phyloP scores from a whole-genome alignment of 2,888 invertebrate genomes.

The Antitype chi region DNA sequence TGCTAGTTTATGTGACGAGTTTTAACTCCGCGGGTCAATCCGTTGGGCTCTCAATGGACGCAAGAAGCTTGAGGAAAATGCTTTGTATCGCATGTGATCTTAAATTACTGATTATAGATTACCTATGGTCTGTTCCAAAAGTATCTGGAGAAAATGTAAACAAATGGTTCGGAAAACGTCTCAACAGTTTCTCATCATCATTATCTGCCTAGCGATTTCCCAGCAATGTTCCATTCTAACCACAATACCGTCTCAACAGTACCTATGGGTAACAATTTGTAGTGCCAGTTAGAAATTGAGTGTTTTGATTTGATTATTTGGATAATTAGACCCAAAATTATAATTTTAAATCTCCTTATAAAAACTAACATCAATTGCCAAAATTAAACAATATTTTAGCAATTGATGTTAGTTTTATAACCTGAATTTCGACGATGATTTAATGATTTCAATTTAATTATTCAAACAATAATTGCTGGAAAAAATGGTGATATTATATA shows the following conservation, averaged over 20 bases:
- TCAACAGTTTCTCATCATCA: no score
- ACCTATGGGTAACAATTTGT: not conserved
- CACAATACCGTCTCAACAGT: not conserved
- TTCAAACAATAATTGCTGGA: not conserved
- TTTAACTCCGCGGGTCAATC: slow-evolving; percentile 32
- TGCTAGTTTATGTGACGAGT: not conserved
- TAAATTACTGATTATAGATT: slow-evolving; percentile 28
- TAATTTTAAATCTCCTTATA: not conserved
- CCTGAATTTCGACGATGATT: not conserved
- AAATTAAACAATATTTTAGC: not conserved
- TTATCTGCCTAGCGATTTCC: no score
- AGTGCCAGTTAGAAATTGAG: not conserved
- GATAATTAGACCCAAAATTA: not conserved
- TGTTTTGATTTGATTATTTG: not conserved
- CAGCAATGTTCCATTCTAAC: no score
- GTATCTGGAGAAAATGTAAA: not conserved
- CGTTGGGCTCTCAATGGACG: slow-evolving; percentile 7
- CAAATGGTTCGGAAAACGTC: not conserved
- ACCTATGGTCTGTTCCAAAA: slow-evolving; percentile 1
- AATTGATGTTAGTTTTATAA: not conserved
- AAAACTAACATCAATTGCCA: no score
- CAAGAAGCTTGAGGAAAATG: slow-evolving; percentile 41
- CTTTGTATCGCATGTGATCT: slow-evolving; percentile 14
- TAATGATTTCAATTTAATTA: not conserved
- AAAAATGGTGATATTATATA: not conserved